Evolutionary conservation across 2,888 invertebrate genomes (phyloP), one percentile per base, ranked within the genome.

Genomic region (Cacoxenus indagator): DNA sequence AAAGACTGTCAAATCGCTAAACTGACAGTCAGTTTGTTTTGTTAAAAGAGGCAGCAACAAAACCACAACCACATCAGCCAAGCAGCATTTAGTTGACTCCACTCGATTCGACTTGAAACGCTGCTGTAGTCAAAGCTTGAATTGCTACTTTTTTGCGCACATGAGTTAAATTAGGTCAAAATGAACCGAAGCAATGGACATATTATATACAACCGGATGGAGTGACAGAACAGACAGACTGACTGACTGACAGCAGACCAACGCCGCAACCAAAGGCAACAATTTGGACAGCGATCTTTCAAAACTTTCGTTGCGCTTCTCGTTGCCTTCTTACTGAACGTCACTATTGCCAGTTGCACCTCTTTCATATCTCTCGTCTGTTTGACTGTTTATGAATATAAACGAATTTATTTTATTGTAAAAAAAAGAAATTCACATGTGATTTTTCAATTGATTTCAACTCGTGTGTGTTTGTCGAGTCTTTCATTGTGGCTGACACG

Each of bases 11-110:
- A 83, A 83, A 78, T 75, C 76, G 73, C 70, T 79, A 71, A 83
- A 81, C 84, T 81, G 84, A 84, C 83, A 84, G 81, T 83, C 82
- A 84, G 81, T 83, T 81, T 78, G 77, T 71, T 72, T 76, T 76
- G 67, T 67, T 66, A 48, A 68, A 55, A 57, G 54, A 26, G 51
- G 22, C 51, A 51, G 22, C 19, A 51, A 9, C 17, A 17, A 17
- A 51, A 51, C 8, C n/a, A 51, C n/a, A 55, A 1, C 55, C 24
- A 55, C 55, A 55, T 9, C 55, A 26, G 55, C 27, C 55, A n/a
- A 11, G 55, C 55, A 55, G 55, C 55, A 55, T 24, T 55, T 55
- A 11, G 62, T 65, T 67, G 59, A 17, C 27, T 37, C 37, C 9
- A 37, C 37, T 37, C 51, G 6, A 22, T 51, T 51, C 17, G 2